Conservation (phyloP, 1,140 invertebrate species). For the Stegodyphus dumicola region DNA sequence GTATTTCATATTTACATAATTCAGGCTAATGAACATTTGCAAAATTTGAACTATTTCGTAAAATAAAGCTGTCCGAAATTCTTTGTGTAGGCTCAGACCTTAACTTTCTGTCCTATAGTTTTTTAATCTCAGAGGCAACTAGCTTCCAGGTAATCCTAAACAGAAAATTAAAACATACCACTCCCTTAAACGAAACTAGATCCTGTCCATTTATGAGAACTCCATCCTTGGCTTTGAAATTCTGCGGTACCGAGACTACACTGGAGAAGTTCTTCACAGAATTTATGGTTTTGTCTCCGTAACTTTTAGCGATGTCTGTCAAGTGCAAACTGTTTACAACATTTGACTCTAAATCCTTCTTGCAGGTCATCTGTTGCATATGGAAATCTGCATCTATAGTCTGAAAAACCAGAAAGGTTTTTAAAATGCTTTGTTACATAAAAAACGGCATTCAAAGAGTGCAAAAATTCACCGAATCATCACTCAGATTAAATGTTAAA, state of each 20-base stretch:
- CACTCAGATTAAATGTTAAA: too few relatives aligned
- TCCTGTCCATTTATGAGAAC: constrained; percentile 8
- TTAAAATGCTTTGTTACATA: too few relatives aligned
- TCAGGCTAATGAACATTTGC: too few relatives aligned
- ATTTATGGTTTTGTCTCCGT: constrained; percentile 18
- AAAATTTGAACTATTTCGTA: too few relatives aligned
- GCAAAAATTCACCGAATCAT: too few relatives aligned
- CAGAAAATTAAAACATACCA: constrained; percentile 1
- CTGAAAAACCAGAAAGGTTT: neutral
- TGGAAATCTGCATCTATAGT: neutral
- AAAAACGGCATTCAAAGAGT: too few relatives aligned
- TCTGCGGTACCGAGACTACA: neutral
- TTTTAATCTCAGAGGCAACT: too few relatives aligned
- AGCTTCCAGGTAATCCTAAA: too few relatives aligned
- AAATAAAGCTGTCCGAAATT: too few relatives aligned
- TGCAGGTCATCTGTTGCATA: neutral
- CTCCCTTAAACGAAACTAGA: neutral
- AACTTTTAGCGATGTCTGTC: constrained; percentile 25
- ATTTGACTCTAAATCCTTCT: neutral
- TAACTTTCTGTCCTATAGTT: too few relatives aligned
- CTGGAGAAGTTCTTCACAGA: constrained; percentile 8
- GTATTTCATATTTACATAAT: too few relatives aligned
- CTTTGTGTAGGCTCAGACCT: too few relatives aligned
- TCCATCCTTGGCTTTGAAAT: neutral
- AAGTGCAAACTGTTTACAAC: neutral